Evolutionary conservation across 2,888 invertebrate species (phyloP).

Genomic region (Plagiodera versicolora): DNA sequence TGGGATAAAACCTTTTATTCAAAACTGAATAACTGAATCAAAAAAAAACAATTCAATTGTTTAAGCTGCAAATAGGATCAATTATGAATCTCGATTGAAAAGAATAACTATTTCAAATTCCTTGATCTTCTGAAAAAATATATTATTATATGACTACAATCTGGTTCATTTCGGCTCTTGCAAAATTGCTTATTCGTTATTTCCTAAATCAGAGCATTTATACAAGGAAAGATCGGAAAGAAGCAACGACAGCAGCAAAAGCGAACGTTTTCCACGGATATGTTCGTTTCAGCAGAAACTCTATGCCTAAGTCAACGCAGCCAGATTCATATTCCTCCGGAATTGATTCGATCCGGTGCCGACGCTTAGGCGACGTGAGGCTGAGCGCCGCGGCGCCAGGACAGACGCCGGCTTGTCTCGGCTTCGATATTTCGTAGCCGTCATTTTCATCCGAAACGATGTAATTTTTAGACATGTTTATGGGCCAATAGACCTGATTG

Average conservation of each 20-base stretch:
- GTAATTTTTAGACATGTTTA: background rate
- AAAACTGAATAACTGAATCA: too few relatives aligned
- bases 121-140: too few relatives aligned
- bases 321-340: background rate
- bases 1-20: too few relatives aligned
- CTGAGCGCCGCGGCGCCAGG: conserved; percentile 4
- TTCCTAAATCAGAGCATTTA: background rate
- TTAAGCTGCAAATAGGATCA: too few relatives aligned
- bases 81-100: too few relatives aligned
- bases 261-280: background rate
- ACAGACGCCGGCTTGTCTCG: conserved; percentile 6
- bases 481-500: background rate
- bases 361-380: background rate
- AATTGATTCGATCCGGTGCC: background rate
- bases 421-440: background rate
- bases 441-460: background rate
- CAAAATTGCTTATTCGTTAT: background rate
- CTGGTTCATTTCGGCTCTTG: background rate
- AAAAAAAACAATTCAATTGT: too few relatives aligned
- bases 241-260: background rate
- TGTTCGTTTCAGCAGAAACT: background rate
- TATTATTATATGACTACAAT: too few relatives aligned
- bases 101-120: too few relatives aligned
- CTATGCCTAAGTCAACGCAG: background rate
- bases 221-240: background rate